These are phyloP conservation scores for Druon quercuslanigerum DNA, from an alignment of 1,140 invertebrate genomes.

Conservation along the genomic window DNA sequence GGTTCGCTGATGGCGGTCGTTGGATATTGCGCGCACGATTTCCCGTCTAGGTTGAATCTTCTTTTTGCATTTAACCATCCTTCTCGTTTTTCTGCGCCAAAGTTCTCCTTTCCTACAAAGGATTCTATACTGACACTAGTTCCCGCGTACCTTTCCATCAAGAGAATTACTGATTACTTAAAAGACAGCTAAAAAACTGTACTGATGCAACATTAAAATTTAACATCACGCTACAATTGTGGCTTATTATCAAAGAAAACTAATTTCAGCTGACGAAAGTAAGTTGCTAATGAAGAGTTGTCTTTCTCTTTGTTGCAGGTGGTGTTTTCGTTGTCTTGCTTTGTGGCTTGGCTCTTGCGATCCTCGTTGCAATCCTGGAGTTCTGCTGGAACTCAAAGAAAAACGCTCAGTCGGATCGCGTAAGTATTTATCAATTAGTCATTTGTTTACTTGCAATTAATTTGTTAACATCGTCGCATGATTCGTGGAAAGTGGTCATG, in stretches of 20 bases:
- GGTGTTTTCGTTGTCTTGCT: constrained; percentile 98
- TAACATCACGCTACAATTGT: background rate
- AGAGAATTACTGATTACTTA: constrained; percentile 5
- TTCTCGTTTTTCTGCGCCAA: constrained; percentile 41
- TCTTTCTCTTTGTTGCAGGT: constrained; percentile 77
- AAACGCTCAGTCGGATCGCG: constrained; percentile 89
- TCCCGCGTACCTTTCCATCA: background rate
- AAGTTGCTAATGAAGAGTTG: constrained; percentile 37
- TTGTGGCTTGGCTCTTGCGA: constrained; percentile 91
- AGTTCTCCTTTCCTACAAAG: constrained; percentile 39
- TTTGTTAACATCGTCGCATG: background rate
- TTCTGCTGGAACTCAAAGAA: constrained; percentile 98
- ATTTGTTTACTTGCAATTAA: constrained; percentile 1
- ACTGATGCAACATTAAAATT: background rate
- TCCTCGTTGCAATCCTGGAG: constrained; percentile 94
- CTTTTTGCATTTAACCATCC: constrained; percentile 48
- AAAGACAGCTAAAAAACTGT: background rate
- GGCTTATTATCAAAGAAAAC: too few relatives aligned
- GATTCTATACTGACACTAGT: constrained; percentile 1
- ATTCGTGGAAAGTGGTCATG: background rate
- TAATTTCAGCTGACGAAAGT: background rate
- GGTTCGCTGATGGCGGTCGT: constrained; percentile 50
- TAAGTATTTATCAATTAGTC: constrained; percentile 67
- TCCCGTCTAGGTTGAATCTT: constrained; percentile 50
- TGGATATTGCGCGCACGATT: constrained; percentile 66